Evolutionary conservation across 2,113 vertebrate species (phyloP), one percentile per base, ranked within the genome.

Genomic region (Thermophis baileyi): DNA sequence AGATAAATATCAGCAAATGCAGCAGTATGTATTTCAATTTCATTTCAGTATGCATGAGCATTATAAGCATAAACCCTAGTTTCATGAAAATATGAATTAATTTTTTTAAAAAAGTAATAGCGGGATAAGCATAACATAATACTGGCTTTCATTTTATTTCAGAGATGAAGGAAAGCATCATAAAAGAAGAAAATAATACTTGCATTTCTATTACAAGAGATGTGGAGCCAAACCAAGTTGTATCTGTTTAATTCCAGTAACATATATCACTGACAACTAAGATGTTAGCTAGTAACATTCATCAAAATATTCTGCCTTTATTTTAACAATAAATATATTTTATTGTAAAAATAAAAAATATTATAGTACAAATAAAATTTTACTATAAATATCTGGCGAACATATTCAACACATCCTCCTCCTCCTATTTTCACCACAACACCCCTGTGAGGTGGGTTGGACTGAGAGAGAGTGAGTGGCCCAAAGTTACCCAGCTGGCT

Each of bases 121-220:
- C 14, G 0, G 7, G 27, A 63, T 88, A 93, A 95, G 24, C 30
- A 18, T 3, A 30, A 69, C 25, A n/a, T 93, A 93, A 93, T 69
- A 49, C 18, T 44, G 74, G 74, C 0, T 6, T 85, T 90, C 4
- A 94, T 95, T 95, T 96, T 90, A 2, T 97, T 98, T 94, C 97
- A 99, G 99, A 95, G 98, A 98, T 88, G 98, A 98, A 40, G 98
- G 98, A 27, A 98, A 97, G 91, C 98, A 97, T 93, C 98, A 97
- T 90, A 98, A 96, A 98, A 98, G 96, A 98, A 98, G 97, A 98
- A 98, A 97, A 96, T 96, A 97, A 85, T 94, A 44, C 50, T n/a
- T 20, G 9, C 18, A 49, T 46, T 25, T 27, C 35, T 49, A 35
- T 25, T 55, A 47, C 3, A 24, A 50, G 30, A 54, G 11, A 24